Evolutionary conservation across 2,113 vertebrate genomes (phyloP).

Genomic region (Thryonomys swinderianus): DNA sequence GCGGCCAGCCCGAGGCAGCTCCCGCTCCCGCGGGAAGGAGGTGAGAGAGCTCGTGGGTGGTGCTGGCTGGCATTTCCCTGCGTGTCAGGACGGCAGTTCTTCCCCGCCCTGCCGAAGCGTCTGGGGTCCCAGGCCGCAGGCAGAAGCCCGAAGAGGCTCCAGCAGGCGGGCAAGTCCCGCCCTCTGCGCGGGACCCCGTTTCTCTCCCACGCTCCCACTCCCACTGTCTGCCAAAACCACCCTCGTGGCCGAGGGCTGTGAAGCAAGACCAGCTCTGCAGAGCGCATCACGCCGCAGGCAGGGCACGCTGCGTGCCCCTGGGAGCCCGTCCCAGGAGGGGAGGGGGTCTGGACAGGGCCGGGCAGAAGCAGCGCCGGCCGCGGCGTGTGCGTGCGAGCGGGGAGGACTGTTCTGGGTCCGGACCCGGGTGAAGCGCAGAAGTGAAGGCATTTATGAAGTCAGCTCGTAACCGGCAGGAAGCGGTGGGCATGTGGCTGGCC

Average conservation of each 20-base stretch:
- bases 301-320: background rate
- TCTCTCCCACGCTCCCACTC: background rate
- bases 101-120: too few relatives aligned
- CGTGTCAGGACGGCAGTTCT: background rate
- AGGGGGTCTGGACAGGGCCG: background rate
- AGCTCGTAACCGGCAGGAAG: constrained; percentile 67
- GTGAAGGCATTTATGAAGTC: constrained; percentile 71
- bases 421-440: constrained; percentile 57
- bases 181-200: background rate
- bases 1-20: background rate
- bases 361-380: too few relatives aligned
- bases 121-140: background rate
- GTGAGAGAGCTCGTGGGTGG: background rate
- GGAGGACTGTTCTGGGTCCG: constrained; percentile 60
- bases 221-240: background rate
- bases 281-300: background rate
- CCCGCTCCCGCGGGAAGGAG: background rate
- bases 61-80: background rate
- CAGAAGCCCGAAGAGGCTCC: background rate
- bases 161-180: accelerated
- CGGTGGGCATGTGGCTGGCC: constrained; percentile 44
- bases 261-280: background rate
- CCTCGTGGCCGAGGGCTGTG: background rate
- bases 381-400: background rate
- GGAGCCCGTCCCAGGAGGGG: background rate